Evolutionary conservation across 2,113 vertebrate genomes (phyloP).

Genomic region (Perccottus glenii): DNA sequence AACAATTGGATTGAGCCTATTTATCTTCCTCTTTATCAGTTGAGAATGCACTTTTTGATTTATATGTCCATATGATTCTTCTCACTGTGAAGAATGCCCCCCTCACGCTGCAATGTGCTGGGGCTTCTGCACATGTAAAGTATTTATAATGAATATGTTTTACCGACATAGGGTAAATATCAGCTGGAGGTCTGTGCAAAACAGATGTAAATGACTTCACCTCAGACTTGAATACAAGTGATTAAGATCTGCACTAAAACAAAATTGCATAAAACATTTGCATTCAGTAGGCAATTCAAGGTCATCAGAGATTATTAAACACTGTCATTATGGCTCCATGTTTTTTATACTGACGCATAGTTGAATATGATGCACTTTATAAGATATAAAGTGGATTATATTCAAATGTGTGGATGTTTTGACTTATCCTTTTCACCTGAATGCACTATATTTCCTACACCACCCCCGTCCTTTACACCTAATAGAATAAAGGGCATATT

Average conservation of each 20-base stretch:
- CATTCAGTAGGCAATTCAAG: slow-evolving; percentile 61
- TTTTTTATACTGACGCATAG: background rate
- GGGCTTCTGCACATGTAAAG: slow-evolving; percentile 48
- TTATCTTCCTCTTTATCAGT: slow-evolving; percentile 77
- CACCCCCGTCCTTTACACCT: slow-evolving; percentile 23
- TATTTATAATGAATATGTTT: slow-evolving; percentile 54
- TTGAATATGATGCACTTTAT: background rate
- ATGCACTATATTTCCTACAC: slow-evolving; percentile 19
- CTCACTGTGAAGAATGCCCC: slow-evolving; percentile 58
- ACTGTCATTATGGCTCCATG: too few relatives aligned
- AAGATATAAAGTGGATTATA: background rate
- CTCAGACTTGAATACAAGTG: slow-evolving; percentile 33
- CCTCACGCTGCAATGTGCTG: slow-evolving; percentile 24
- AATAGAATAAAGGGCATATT: slow-evolving; percentile 37
- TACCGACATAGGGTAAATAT: slow-evolving; percentile 47
- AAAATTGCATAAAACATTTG: slow-evolving; percentile 47
- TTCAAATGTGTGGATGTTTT: slow-evolving; percentile 10
- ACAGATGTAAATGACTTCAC: slow-evolving; percentile 49
- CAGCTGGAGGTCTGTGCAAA: slow-evolving; percentile 52
- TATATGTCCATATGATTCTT: slow-evolving; percentile 65
- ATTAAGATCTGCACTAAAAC: slow-evolving; percentile 42
- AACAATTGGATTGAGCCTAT: slow-evolving; percentile 71
- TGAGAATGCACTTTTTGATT: slow-evolving; percentile 75
- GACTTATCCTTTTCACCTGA: slow-evolving; percentile 10
- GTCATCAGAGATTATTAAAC: slow-evolving; percentile 27